phyloP scores from a whole-genome alignment of 2,113 vertebrate genomes.

The Axis porcinus region DNA sequence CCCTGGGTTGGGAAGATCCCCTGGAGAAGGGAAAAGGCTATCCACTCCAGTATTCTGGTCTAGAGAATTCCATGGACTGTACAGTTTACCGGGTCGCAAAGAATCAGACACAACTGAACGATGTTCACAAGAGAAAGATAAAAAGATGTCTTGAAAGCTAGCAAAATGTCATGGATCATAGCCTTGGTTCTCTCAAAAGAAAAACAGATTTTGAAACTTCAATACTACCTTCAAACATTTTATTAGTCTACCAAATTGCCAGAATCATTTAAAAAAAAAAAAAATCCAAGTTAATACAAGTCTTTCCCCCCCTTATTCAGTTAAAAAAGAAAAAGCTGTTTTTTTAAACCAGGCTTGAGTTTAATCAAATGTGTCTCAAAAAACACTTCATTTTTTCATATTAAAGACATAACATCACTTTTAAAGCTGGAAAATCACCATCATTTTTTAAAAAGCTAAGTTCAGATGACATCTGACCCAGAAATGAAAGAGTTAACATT shows the following conservation, averaged over 20 bases:
- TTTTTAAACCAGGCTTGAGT: background rate
- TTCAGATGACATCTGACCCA: slow-evolving; percentile 42
- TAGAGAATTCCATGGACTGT: background rate
- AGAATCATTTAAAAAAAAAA: background rate
- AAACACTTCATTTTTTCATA: background rate
- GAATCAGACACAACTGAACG: background rate
- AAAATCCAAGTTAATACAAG: slow-evolving; percentile 59
- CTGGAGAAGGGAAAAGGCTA: background rate
- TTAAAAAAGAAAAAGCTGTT: background rate
- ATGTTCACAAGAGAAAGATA: background rate
- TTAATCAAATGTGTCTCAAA: slow-evolving; percentile 13
- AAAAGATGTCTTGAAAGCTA: background rate
- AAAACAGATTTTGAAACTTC: background rate
- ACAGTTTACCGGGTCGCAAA: background rate
- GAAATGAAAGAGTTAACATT: slow-evolving; percentile 79
- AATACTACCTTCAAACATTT: background rate
- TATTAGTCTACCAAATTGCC: slow-evolving; percentile 9
- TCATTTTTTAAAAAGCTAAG: slow-evolving; percentile 41
- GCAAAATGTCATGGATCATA: background rate
- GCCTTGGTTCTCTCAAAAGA: background rate
- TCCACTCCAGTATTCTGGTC: background rate
- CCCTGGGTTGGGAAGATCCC: background rate
- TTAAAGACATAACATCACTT: background rate
- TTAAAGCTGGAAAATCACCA: background rate
- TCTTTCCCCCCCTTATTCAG: background rate